Evolutionary conservation across 2,888 invertebrate species (phyloP), one percentile per base, ranked within the genome.

Genomic region (Halocaridina rubra): DNA sequence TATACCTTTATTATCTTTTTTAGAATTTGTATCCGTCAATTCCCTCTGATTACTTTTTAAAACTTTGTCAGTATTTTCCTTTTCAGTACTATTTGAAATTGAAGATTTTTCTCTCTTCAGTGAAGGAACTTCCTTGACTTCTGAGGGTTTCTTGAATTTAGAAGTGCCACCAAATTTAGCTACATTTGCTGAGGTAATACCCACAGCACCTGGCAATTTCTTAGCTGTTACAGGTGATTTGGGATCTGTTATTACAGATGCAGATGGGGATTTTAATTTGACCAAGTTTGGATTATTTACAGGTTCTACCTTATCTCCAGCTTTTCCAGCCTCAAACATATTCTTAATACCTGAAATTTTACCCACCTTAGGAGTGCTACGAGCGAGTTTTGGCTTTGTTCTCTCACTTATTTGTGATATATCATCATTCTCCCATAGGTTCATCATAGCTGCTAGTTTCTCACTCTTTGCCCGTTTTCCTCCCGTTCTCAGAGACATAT

Each of bases 121-220:
- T n/a, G n/a, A n/a, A n/a, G n/a, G n/a, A n/a, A n/a, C n/a, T n/a
- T n/a, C n/a, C n/a, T n/a, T n/a, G n/a, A n/a, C n/a, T n/a, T 53
- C 53, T 2, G 53, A 4, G 16, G 77, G 82, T 29, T 84, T 84
- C 30, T 78, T 84, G 39, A 84, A 84, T 19, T 69, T 81, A 13
- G 78, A 64, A 69, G 81, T 59, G 19, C 33, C 53, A 27, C 87
- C 87, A 61, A 87, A 87, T 64, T 82, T 87, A 27, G 76, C 69
- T 24, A 79, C 79, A 64, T 69, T 85, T 3, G 16, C 13, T 0
- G 29, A 24, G 2, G 67, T 24, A 16, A 67, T 67, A 24, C 29
- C 29, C 0, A 24, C 16, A 10, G 67, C n/a, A 64, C n/a, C 19
- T 16, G 32, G 19, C 29, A 3, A 4, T 30, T 22, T 78, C 46